Conservation (phyloP, 1,140 invertebrate species). For the Zaprionus camerounensis region DNA sequence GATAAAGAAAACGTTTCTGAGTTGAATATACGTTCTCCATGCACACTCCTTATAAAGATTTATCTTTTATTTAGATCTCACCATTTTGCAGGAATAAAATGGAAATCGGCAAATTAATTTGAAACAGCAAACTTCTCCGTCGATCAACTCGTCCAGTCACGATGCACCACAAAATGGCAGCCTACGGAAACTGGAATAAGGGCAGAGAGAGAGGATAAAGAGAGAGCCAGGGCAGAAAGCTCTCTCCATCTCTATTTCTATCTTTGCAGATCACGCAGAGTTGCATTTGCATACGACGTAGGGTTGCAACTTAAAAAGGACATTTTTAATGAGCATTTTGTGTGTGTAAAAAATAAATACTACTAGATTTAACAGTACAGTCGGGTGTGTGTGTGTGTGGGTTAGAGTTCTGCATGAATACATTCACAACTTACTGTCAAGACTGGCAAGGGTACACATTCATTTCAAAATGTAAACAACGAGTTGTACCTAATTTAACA, state of each 20-base stretch:
- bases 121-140: constrained; percentile 9
- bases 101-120: constrained; percentile 11
- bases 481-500: too few species aligned
- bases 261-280: constrained; percentile 1
- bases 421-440: too few species aligned
- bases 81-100: constrained; percentile 27
- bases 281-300: constrained; percentile 8
- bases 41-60: background rate
- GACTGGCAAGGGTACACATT: too few species aligned
- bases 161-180: constrained; percentile 47
- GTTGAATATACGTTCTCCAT: background rate
- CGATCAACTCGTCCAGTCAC: constrained; percentile 41
- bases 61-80: constrained; percentile 4
- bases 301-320: constrained; percentile 16
- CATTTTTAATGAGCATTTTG: constrained; percentile 45
- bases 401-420: too few species aligned
- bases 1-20: background rate
- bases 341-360: constrained; percentile 9
- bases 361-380: background rate
- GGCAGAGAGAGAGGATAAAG: background rate
- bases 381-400: background rate
- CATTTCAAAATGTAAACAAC: too few species aligned
- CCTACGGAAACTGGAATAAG: constrained; percentile 13
- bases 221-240: constrained; percentile 33
- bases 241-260: background rate